phyloP scores from a whole-genome alignment of 2,888 invertebrate species.

The Amorpha juglandis region DNA sequence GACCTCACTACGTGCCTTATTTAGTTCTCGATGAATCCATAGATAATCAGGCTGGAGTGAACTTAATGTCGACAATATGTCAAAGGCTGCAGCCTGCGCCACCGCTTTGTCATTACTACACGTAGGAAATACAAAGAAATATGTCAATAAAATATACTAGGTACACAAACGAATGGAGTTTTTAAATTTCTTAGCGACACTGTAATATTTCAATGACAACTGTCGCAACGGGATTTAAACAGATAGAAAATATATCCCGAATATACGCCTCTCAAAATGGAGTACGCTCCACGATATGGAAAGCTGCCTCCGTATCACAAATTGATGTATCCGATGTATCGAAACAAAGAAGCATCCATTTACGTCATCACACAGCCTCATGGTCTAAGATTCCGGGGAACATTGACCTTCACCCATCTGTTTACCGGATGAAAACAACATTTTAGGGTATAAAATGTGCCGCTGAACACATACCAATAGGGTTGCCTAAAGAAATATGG shows the following conservation, averaged over 20 bases:
- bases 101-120: slow-evolving; percentile 32
- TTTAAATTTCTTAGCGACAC: too few species aligned
- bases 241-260: background rate
- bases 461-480: too few species aligned
- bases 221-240: background rate
- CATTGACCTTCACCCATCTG: too few species aligned
- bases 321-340: slow-evolving; percentile 32
- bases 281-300: slow-evolving; percentile 10
- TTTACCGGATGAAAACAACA: too few species aligned
- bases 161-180: background rate
- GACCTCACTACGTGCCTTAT: slow-evolving; percentile 53
- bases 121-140: background rate
- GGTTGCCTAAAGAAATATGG: too few species aligned
- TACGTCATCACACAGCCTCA: slow-evolving; percentile 38
- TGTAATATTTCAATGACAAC: slow-evolving; percentile 4
- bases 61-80: slow-evolving; percentile 48
- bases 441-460: too few species aligned
- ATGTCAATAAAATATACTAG: background rate
- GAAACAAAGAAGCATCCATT: slow-evolving; percentile 45
- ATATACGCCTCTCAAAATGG: background rate
- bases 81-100: slow-evolving; percentile 42
- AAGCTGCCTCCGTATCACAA: slow-evolving; percentile 31
- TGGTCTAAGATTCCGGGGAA: too few species aligned
- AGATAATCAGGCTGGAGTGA: slow-evolving; percentile 37
- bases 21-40: slow-evolving; percentile 47